Conservation (phyloP, 2,797 vertebrate species). For the Gila robusta region DNA sequence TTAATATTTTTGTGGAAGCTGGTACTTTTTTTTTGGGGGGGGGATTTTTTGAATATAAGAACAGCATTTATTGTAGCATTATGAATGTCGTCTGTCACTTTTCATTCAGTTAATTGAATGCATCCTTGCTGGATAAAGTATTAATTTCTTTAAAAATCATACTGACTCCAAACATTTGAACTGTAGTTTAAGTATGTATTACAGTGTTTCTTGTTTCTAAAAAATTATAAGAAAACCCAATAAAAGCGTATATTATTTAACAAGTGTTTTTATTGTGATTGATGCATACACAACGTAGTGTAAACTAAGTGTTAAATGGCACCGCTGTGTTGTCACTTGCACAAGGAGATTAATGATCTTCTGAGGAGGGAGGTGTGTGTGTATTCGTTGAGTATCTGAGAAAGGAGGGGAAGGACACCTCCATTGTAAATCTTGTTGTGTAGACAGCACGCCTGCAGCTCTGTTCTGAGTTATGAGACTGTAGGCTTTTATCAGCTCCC, state of each 20-base stretch:
- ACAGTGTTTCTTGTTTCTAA: not conserved
- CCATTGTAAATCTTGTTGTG: constrained; percentile 58
- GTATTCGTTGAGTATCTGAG: constrained; percentile 1
- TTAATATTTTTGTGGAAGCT: not conserved
- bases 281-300: constrained; percentile 10
- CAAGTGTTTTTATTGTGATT: not conserved
- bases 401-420: constrained; percentile 33
- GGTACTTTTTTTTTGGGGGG: not conserved
- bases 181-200: not conserved
- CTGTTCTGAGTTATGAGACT: constrained; percentile 65
- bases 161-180: not conserved
- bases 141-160: not conserved
- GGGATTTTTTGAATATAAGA: not conserved
- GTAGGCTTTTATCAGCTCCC: constrained; percentile 69
- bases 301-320: constrained; percentile 27
- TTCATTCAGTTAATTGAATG: not conserved
- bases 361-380: not conserved
- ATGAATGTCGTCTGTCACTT: not conserved
- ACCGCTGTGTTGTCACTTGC: constrained; percentile 5
- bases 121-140: not conserved
- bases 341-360: constrained; percentile 16
- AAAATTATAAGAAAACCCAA: not conserved
- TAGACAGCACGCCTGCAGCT: constrained; percentile 56
- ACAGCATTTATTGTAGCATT: not conserved
- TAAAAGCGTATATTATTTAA: not conserved